A percentile compares a stretch with the other conserved stretches of the same genome.
Evolutionary conservation across 2,797 vertebrate genomes (phyloP).

Genomic region (Melanotaenia parkinsoni): DNA sequence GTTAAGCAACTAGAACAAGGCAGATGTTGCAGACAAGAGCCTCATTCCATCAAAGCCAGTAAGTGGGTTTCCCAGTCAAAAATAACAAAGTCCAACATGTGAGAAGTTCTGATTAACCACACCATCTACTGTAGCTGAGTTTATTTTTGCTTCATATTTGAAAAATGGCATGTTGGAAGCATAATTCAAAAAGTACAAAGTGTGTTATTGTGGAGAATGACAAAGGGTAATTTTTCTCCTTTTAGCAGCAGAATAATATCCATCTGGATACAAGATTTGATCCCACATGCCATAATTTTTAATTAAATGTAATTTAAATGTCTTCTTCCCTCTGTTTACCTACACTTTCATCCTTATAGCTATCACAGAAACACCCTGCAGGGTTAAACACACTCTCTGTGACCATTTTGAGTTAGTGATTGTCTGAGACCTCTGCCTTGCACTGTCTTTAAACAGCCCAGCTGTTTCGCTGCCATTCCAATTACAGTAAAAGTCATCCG

Average conservation of each 20-base stretch:
- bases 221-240: conserved; percentile 68
- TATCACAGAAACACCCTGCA: conserved; percentile 64
- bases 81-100: conserved; percentile 72
- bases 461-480: conserved; percentile 98
- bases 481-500: conserved; percentile 99
- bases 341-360: conserved; percentile 67
- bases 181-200: conserved; percentile 77
- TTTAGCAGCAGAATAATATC: conserved; percentile 65
- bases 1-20: conserved; percentile 73
- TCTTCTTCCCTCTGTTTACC: conserved; percentile 70
- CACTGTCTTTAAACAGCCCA: conserved; percentile 95
- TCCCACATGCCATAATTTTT: conserved; percentile 67
- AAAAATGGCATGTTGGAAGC: conserved; percentile 64
- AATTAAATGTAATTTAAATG: conserved; percentile 69
- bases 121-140: conserved; percentile 54
- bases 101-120: conserved; percentile 73
- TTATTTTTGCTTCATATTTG: conserved; percentile 75
- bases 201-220: conserved; percentile 73
- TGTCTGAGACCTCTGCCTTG: conserved; percentile 76
- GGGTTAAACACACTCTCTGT: conserved; percentile 81
- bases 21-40: conserved; percentile 85
- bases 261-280: conserved; percentile 62
- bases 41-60: conserved; percentile 91
- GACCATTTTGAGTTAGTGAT: conserved; percentile 79
- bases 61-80: conserved; percentile 75